phyloP scores from a whole-genome alignment of 1,140 invertebrate species.

The Belonocnema kinseyi region DNA sequence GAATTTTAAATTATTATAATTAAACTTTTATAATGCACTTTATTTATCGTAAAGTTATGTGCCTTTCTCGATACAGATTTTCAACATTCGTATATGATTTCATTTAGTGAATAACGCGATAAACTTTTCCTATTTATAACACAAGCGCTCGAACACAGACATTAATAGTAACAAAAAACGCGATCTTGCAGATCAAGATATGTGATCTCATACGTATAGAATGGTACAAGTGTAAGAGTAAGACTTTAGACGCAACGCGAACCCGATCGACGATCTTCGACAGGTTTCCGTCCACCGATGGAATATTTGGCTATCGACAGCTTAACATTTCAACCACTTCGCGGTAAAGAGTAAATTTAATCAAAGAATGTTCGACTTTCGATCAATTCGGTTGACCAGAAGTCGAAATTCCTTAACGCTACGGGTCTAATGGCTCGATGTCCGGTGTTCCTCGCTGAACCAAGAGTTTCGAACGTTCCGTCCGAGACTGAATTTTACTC shows the following conservation, averaged over 20 bases:
- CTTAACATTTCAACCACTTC: neutral
- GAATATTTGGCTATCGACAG: constrained; percentile 1
- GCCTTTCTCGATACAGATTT: neutral
- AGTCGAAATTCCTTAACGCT: constrained; percentile 55
- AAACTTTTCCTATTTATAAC: constrained; percentile 18
- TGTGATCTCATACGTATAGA: no score
- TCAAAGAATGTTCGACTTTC: neutral
- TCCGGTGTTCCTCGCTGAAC: constrained; percentile 90
- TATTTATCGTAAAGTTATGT: constrained; percentile 47
- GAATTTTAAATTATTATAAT: constrained; percentile 35
- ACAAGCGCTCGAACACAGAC: constrained; percentile 25
- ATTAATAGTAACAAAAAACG: neutral
- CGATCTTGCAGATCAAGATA: neutral
- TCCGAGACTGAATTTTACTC: constrained; percentile 90
- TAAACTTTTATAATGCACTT: constrained; percentile 56
- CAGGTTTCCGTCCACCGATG: neutral
- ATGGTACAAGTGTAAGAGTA: neutral
- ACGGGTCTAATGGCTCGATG: constrained; percentile 81
- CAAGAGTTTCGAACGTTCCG: constrained; percentile 90
- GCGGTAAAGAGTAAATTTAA: no score
- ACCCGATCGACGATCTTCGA: constrained; percentile 20
- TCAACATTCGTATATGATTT: constrained; percentile 15
- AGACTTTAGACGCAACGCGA: neutral
- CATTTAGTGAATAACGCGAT: neutral
- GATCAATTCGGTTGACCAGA: constrained; percentile 16